Base-by-base conservation (phyloP, 2,113 vertebrate species). In the Toxotes chatareus region DNA sequence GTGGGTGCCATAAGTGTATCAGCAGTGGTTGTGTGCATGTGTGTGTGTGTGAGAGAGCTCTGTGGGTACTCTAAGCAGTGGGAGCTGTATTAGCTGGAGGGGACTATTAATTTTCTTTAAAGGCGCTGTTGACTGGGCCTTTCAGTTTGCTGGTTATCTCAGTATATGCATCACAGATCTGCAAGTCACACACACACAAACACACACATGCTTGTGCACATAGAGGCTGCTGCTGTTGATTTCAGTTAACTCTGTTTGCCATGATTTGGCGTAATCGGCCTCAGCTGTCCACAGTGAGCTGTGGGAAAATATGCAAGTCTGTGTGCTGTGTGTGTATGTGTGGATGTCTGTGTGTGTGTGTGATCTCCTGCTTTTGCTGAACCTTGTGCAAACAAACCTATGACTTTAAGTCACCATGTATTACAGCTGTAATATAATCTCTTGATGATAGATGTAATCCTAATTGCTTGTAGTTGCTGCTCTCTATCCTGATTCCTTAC, bases 81-180 rank as follows among this genome's bases (percentile, higher is more conserved):
- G 66, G 23, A 73, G 69, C 65, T 82, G 66, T 69, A 44, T 42
- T 75, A 75, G 73, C 84, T 84, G 60, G 66, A 61, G 71, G 78
- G 64, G 73, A 79, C 88, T 80, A 82, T 85, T 90, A 7, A 87
- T 89, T 85, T 77, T 76, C 44, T 83, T 75, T 32, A 82, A 82
- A 90, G 88, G 73, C 55, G 34, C 85, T 84, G 75, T 84, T 85
- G 74, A 42, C 74, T 75, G 76, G 87, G 78, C 56, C 27, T 75
- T 68, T 83, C 61, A 76, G 87, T 82, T 27, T 84, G 79, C 65
- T 68, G 79, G 32, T 69, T 59, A 71, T 86, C 81, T 87, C 42
- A 67, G 59, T 44, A 85, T 57, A 72, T 72, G 38, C 59, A 42
- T 56, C 32, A 12, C 56, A 73, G 16, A 60, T 34, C 42, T 42